Evolutionary conservation across 2,797 vertebrate genomes (phyloP), one percentile per base, ranked within the genome.

Genomic region (Scleropages formosus): DNA sequence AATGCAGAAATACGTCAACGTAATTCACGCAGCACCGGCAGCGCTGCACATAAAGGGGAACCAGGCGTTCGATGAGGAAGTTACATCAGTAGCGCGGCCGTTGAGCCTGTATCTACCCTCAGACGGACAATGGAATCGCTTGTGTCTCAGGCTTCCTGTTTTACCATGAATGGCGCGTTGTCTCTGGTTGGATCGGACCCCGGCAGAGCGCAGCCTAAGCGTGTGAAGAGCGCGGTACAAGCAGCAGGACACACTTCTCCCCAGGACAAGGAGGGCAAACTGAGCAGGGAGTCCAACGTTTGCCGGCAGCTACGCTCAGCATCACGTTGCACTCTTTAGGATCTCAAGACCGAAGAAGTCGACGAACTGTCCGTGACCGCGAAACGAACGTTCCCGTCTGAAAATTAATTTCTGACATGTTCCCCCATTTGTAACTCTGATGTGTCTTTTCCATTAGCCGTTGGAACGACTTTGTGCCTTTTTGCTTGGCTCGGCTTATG

Each of bases 111-210:
- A 70, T 56, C 16, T 76, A 70, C 44, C 69, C 71, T 22, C 75
- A 61, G 68, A 58, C 59, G 75, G 79, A 80, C 76, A 78, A 80
- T 73, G 78, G 77, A 74, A 82, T 68, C 75, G 74, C 78, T 79
- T 77, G 73, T 80, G 71, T 53, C 60, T 65, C 77, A 77, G 69
- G 75, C 79, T 85, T 84, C 84, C 81, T 85, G 84, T 84, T 84
- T 85, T 80, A 85, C 82, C 81, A 85, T 86, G 80, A 85, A 86
- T 84, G 82, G 85, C 85, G 75, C 75, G 80, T 72, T 83, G 78
- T 80, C 82, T 78, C 79, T 80, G 79, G 81, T 80, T 77, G 73
- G 65, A 72, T 74, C 77, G 81, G 66, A 68, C 12, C 75, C 72
- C 63, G 62, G 59, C 51, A 60, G 77, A 65, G 58, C 64, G 61